Conservation (phyloP, 2,888 invertebrate species). For the Sarcophaga caerulescens region DNA sequence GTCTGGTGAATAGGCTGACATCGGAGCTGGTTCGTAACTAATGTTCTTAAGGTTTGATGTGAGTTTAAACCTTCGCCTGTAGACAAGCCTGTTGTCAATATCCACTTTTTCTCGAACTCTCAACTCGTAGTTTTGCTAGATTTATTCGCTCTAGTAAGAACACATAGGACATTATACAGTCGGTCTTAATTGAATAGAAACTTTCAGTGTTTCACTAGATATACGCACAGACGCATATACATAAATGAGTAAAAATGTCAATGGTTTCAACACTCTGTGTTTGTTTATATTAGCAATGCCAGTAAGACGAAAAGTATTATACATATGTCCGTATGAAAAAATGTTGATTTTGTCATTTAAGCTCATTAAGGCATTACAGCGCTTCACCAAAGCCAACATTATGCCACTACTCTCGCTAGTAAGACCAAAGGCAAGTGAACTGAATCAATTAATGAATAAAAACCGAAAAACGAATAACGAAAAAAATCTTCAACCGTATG, state of each 20-base stretch:
- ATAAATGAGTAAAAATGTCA: not conserved
- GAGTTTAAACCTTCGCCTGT: too few species aligned
- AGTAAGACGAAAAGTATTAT: not conserved
- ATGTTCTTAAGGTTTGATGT: too few species aligned
- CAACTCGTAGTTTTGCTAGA: too few species aligned
- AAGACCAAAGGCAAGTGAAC: not conserved
- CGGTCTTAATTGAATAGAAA: too few species aligned
- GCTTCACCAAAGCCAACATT: not conserved
- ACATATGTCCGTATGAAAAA: not conserved
- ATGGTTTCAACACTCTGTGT: not conserved
- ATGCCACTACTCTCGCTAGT: not conserved
- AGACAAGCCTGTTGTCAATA: too few species aligned
- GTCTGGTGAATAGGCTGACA: too few species aligned
- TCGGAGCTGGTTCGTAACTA: too few species aligned
- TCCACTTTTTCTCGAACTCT: too few species aligned
- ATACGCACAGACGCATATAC: too few species aligned
- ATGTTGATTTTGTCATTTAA: slow-evolving; percentile 58
- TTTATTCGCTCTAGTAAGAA: too few species aligned
- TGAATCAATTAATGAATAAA: slow-evolving; percentile 2
- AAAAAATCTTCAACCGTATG: not conserved
- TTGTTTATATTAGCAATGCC: not conserved
- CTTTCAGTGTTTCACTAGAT: too few species aligned
- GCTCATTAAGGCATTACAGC: slow-evolving; percentile 63
- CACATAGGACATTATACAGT: too few species aligned
- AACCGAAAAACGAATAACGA: not conserved